A percentile compares a stretch with the other conserved stretches of the same genome.
Evolutionary conservation across 2,888 invertebrate genomes (phyloP).

Genomic region (Margaritifera margaritifera): DNA sequence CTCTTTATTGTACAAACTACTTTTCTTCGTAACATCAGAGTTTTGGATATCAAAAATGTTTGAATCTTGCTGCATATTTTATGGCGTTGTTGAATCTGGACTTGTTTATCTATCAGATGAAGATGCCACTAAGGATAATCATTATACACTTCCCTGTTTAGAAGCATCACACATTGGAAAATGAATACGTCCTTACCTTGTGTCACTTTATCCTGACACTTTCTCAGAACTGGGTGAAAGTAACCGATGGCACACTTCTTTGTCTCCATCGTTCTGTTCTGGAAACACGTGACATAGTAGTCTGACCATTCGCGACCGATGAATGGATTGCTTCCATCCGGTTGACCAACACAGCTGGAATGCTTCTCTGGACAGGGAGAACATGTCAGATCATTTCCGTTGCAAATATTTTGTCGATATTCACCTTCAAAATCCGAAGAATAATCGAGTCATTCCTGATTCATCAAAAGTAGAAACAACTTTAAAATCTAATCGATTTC

Average conservation of each 20-base stretch:
- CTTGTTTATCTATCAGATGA: no score
- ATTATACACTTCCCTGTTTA: no score
- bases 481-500: no score
- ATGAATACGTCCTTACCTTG: slow-evolving; percentile 17
- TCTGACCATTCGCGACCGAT: slow-evolving; percentile 32
- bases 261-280: slow-evolving; percentile 38
- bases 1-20: no score
- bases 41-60: slow-evolving; percentile 1
- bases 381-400: slow-evolving; percentile 23
- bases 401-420: slow-evolving; percentile 39
- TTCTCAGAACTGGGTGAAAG: slow-evolving; percentile 12
- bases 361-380: slow-evolving; percentile 31
- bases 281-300: slow-evolving; percentile 32
- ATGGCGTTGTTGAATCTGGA: no score
- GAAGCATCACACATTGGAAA: no score
- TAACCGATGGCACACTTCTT: slow-evolving; percentile 31
- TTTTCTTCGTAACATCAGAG: no score
- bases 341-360: slow-evolving; percentile 36
- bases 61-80: slow-evolving; percentile 10
- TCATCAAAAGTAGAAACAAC: background rate
- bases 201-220: slow-evolving; percentile 19
- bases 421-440: slow-evolving; percentile 25
- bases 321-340: slow-evolving; percentile 36
- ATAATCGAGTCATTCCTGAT: background rate
- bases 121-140: no score